Base-by-base conservation (phyloP, 2,113 vertebrate genomes). In the Thalassarche chlororhynchos region DNA sequence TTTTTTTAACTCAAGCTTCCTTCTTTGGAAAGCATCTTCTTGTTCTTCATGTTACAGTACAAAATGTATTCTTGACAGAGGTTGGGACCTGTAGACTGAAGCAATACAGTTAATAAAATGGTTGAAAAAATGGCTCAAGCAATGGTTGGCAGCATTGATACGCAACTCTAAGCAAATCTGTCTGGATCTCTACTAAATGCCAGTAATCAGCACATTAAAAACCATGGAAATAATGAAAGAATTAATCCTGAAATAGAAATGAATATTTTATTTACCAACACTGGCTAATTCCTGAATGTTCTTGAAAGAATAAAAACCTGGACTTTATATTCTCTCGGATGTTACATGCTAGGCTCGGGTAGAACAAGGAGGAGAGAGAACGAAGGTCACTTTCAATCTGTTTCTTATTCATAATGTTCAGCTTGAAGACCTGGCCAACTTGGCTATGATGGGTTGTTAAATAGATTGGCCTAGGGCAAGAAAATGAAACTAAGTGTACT, bases 391-490 rank as follows among this genome's bases (percentile, higher is more conserved):
- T 86, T 94, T 93, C 76, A 76, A 55, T 46, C 92, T 88, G 28
- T 58, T 94, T 95, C 55, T 93, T 96, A 90, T 84, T 95, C 91
- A 62, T 55, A 81, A 46, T 1, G 0, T 58, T 94, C 88, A 78
- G 25, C 60, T 44, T 44, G 46, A 87, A 86, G 76, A 81, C 40
- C 31, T 84, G 51, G 65, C 60, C 18, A 29, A 26, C 84, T 89
- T 92, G 90, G 80, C 83, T 84, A 2, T 92, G 72, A 84, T 52
- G 47, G 32, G 47, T 20, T 95, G 85, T 74, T 94, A 93, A 96
- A 97, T 66, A 55, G 83, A 88, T 84, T 92, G 55, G 92, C 95
- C 95, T 90, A 62, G 38, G 94, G 96, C 96, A 94, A 94, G 86
- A 81, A 96, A 92, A 85, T 70, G 72, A 96, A 92, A 92, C 60